Evolutionary conservation across 2,888 invertebrate genomes (phyloP).

Genomic region (Pherbina coryleti): DNA sequence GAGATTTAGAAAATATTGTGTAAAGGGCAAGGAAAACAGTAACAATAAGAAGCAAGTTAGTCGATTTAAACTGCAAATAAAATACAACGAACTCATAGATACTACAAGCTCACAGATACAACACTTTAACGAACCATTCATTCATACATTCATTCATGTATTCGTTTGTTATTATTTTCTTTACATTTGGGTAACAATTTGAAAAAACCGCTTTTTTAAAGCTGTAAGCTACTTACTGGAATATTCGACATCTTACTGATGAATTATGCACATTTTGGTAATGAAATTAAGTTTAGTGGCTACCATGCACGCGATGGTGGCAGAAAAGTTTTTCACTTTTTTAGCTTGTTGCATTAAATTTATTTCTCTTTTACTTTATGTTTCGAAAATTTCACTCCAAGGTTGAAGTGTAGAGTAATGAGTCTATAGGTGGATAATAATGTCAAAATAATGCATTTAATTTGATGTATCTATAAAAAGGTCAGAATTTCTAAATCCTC

Average conservation of each 20-base stretch:
- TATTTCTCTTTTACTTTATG: neutral
- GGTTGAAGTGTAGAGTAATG: neutral
- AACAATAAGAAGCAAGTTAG: neutral
- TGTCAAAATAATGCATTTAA: neutral
- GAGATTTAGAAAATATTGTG: neutral
- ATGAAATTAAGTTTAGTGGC: neutral
- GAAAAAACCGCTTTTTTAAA: too few species aligned
- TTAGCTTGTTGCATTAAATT: neutral
- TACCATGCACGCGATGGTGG: neutral
- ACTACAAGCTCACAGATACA: too few species aligned
- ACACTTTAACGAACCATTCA: neutral
- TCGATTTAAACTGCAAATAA: neutral
- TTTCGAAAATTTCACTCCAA: neutral
- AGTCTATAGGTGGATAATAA: neutral
- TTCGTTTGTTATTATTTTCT: neutral
- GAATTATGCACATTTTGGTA: conserved; percentile 12
- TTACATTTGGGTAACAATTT: too few species aligned
- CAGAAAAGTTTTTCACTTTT: neutral
- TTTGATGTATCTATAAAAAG: too few species aligned
- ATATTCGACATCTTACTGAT: neutral
- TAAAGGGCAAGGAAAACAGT: conserved; percentile 1
- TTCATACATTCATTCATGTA: neutral
- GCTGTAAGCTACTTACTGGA: neutral
- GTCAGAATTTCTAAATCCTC: too few species aligned
- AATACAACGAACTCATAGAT: neutral